Evolutionary conservation across 2,888 invertebrate species (phyloP).

Genomic region (Ormyrus nitidulus): DNA sequence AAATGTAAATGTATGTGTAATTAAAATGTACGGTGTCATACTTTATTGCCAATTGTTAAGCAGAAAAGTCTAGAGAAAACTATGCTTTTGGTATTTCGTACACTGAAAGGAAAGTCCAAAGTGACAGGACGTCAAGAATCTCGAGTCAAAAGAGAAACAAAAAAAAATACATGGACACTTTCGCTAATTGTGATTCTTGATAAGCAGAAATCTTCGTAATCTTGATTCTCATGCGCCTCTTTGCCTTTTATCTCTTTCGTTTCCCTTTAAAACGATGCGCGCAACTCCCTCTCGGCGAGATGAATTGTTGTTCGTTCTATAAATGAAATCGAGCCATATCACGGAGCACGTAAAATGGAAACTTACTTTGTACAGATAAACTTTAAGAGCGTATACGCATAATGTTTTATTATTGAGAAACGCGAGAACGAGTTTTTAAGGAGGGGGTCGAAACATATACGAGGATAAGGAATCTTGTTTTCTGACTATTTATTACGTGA

Average conservation of each 20-base stretch:
- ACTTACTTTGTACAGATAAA: slow-evolving; percentile 49
- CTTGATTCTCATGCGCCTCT: slow-evolving; percentile 3
- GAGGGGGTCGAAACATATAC: slow-evolving; percentile 28
- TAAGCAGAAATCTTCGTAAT: slow-evolving; percentile 12
- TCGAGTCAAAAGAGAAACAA: not conserved
- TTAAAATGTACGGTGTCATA: not conserved
- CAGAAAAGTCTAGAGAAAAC: not conserved
- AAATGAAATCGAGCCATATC: slow-evolving; percentile 64
- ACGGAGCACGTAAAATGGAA: slow-evolving; percentile 49
- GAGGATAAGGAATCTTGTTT: slow-evolving; percentile 59
- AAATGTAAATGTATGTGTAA: slow-evolving; percentile 33
- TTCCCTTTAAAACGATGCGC: not conserved
- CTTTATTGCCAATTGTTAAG: slow-evolving; percentile 7
- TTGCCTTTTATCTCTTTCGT: not conserved
- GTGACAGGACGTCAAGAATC: not conserved
- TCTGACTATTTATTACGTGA: slow-evolving; percentile 62
- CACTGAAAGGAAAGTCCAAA: slow-evolving; percentile 25
- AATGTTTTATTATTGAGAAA: slow-evolving; percentile 40
- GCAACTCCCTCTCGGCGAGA: not conserved
- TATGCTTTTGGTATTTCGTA: slow-evolving; percentile 25
- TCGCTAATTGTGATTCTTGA: not conserved
- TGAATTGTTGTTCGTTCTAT: slow-evolving; percentile 39
- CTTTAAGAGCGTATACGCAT: slow-evolving; percentile 40
- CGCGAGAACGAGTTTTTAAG: not conserved
- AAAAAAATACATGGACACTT: slow-evolving; percentile 1